Evolutionary conservation across 2,113 vertebrate species (phyloP).

Genomic region (Xyliphius kryptos): DNA sequence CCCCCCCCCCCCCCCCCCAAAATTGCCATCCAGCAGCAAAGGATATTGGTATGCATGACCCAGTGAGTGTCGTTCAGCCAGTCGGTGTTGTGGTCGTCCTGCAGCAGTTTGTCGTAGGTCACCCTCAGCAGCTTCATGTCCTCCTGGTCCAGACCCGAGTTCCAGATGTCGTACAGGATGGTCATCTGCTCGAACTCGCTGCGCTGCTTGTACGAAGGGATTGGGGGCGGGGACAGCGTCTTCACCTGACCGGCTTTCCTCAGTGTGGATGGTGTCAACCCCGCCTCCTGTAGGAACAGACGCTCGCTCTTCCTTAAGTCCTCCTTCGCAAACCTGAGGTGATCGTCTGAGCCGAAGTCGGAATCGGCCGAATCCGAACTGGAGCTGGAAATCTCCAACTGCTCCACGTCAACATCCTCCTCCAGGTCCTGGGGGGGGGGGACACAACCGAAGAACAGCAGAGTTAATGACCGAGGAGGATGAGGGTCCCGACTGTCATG

Average conservation of each 20-base stretch:
- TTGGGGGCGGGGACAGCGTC: not conserved
- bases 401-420: slow-evolving; percentile 69
- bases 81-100: slow-evolving; percentile 77
- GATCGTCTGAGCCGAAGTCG: slow-evolving; percentile 59
- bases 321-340: slow-evolving; percentile 56
- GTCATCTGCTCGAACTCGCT: slow-evolving; percentile 94
- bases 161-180: slow-evolving; percentile 93
- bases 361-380: slow-evolving; percentile 52
- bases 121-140: slow-evolving; percentile 73
- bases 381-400: slow-evolving; percentile 67
- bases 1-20: not conserved
- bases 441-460: not conserved
- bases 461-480: too few relatives aligned
- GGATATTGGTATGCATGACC: slow-evolving; percentile 92
- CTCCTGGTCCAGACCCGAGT: slow-evolving; percentile 78
- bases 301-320: slow-evolving; percentile 69
- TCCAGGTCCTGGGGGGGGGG: slow-evolving; percentile 44
- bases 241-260: slow-evolving; percentile 50
- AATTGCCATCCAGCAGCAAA: slow-evolving; percentile 32
- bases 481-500: too few relatives aligned
- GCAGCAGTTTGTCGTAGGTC: slow-evolving; percentile 80
- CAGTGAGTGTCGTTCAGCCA: slow-evolving; percentile 95
- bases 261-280: slow-evolving; percentile 47
- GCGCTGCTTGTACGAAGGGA: slow-evolving; percentile 67
- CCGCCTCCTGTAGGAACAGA: slow-evolving; percentile 67